Evolutionary conservation across 2,797 vertebrate genomes (phyloP).

Genomic region (Peromyscus attwateri): DNA sequence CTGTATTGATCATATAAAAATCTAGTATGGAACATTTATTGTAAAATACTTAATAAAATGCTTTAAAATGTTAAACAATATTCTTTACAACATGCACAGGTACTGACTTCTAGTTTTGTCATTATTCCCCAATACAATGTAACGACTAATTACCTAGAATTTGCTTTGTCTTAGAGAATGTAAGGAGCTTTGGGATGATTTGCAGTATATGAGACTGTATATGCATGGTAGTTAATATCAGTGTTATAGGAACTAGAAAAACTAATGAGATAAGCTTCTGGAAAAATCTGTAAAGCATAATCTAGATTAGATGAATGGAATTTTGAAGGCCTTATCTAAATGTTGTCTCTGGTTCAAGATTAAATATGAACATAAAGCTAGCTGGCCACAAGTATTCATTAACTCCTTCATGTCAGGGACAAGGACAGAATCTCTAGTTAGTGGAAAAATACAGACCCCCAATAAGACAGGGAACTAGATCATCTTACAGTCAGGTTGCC

Average conservation of each 20-base stretch:
- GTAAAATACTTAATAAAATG: background rate
- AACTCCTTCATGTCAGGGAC: no score
- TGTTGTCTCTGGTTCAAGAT: background rate
- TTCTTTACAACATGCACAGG: no score
- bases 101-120: background rate
- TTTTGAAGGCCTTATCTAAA: background rate
- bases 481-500: no score
- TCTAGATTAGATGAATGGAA: background rate
- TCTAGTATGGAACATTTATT: background rate
- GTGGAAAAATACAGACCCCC: no score
- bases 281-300: background rate
- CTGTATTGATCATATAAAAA: fast-evolving
- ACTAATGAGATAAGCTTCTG: background rate
- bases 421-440: no score
- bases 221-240: background rate
- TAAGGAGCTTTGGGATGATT: background rate
- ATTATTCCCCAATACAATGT: background rate
- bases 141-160: background rate
- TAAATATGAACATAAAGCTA: background rate
- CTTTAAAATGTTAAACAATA: background rate
- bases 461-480: no score
- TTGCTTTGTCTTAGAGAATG: background rate
- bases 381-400: background rate
- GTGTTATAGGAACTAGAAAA: no score
- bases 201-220: background rate